Conservation (phyloP, 2,888 invertebrate genomes). For the Ophion slaviceki region DNA sequence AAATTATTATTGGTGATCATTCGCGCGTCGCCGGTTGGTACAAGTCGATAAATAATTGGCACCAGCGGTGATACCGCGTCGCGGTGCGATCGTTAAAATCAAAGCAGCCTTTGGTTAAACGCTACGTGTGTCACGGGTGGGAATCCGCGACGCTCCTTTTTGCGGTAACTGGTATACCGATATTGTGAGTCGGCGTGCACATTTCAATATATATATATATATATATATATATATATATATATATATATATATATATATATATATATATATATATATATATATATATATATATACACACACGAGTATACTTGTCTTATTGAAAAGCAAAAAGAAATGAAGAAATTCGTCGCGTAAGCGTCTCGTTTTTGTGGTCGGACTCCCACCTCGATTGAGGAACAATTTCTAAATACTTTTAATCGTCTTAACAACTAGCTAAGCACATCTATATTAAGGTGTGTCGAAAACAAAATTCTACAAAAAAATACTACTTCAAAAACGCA, state of each 20-base stretch:
- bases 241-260: background rate
- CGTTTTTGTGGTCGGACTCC: background rate
- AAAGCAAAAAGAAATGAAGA: background rate
- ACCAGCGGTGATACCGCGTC: constrained; percentile 21
- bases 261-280: background rate
- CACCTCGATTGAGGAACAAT: constrained; percentile 64
- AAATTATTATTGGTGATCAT: constrained; percentile 8
- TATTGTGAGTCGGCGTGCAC: background rate
- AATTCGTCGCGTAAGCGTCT: background rate
- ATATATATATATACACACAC: background rate
- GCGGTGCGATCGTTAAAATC: constrained; percentile 54
- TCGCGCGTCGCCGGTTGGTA: background rate
- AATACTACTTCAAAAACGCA: background rate
- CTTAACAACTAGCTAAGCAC: constrained; percentile 64
- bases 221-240: background rate
- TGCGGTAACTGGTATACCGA: background rate
- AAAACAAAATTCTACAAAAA: background rate
- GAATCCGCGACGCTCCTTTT: background rate
- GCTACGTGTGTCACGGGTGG: constrained; percentile 66
- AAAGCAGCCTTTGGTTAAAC: constrained; percentile 77
- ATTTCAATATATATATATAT: background rate
- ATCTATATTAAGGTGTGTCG: constrained; percentile 24
- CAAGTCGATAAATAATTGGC: constrained; percentile 59
- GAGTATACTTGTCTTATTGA: background rate
- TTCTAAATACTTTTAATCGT: constrained; percentile 64